phyloP scores from a whole-genome alignment of 1,140 invertebrate species.

The Brachionus koreanus region DNA sequence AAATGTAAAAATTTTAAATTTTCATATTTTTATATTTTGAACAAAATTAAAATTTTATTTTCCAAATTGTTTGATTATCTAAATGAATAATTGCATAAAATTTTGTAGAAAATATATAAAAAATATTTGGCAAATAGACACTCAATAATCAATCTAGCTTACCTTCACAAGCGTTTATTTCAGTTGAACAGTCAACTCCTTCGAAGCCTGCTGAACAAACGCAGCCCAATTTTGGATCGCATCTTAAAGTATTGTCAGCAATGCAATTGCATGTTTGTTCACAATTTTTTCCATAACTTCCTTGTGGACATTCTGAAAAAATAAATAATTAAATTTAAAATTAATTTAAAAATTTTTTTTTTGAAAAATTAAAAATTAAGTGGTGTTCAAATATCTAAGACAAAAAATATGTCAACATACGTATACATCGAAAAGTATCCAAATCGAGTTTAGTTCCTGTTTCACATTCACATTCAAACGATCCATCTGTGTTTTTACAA shows the following conservation, averaged over 20 bases:
- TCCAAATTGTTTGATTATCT: no score
- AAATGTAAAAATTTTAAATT: no score
- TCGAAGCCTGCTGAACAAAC: not conserved
- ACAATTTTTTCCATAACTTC: slow-evolving; percentile 8
- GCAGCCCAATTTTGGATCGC: not conserved
- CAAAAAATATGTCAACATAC: not conserved
- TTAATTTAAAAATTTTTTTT: not conserved
- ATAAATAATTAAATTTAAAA: not conserved
- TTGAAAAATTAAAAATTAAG: no score
- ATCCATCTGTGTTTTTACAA: not conserved
- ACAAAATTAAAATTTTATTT: no score
- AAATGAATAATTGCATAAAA: no score
- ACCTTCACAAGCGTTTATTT: slow-evolving; percentile 22
- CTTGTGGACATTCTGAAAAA: not conserved
- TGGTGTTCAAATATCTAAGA: no score
- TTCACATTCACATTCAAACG: not conserved
- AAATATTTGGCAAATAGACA: not conserved
- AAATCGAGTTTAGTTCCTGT: not conserved
- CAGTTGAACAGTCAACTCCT: not conserved
- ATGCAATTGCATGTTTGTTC: not conserved
- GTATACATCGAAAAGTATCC: not conserved
- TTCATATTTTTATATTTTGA: no score
- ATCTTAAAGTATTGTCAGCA: not conserved
- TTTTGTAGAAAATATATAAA: no score
- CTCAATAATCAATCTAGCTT: not conserved